Conservation (phyloP, 2,113 vertebrate genomes). For the Osmerus mordax region DNA sequence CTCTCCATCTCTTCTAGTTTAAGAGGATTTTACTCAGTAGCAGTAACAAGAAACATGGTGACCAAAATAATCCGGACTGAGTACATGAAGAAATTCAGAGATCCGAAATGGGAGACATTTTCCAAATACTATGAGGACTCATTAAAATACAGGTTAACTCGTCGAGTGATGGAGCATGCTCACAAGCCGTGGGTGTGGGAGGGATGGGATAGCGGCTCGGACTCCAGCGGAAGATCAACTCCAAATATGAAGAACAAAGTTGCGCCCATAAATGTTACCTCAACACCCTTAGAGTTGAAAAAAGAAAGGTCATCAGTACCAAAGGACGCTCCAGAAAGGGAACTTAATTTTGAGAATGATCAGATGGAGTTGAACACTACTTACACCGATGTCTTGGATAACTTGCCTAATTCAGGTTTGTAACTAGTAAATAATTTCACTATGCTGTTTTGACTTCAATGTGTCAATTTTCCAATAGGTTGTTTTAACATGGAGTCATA, state of each 20-base stretch:
- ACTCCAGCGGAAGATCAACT: conserved; percentile 72
- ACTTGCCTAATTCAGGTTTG: conserved; percentile 45
- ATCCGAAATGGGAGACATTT: conserved; percentile 88
- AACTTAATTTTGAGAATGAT: conserved; percentile 13
- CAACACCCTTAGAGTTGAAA: conserved; percentile 12
- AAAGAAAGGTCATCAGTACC: conserved; percentile 17
- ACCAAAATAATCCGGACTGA: conserved; percentile 78
- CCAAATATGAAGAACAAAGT: conserved; percentile 51
- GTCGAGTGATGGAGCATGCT: conserved; percentile 86
- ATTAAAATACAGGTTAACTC: conserved; percentile 82
- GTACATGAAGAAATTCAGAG: conserved; percentile 92
- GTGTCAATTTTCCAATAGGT: neutral
- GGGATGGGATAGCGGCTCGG: conserved; percentile 76
- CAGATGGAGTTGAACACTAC: conserved; percentile 6
- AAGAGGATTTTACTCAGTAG: neutral
- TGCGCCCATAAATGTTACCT: conserved; percentile 48
- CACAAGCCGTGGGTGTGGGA: conserved; percentile 89
- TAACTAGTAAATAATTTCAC: neutral
- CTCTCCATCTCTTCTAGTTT: conserved; percentile 1
- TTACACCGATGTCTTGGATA: conserved; percentile 1
- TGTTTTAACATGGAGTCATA: neutral
- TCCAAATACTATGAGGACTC: conserved; percentile 88
- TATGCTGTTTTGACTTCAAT: neutral
- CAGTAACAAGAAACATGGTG: conserved; percentile 49
- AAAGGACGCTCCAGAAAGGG: conserved; percentile 6